phyloP scores from a whole-genome alignment of 1,140 invertebrate species.

The Trypoxylus dichotomus region DNA sequence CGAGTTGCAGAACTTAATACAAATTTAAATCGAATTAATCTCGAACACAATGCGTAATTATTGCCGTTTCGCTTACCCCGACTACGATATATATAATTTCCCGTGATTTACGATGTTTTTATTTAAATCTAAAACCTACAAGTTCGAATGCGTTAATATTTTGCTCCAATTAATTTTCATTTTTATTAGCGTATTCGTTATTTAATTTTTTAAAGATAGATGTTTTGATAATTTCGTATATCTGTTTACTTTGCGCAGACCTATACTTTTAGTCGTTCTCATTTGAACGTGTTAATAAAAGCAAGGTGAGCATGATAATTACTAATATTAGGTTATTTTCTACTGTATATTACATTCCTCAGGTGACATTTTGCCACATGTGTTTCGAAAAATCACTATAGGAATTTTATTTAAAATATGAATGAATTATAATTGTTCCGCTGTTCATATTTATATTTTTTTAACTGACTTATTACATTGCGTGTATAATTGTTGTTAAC shows the following conservation, averaged over 20 bases:
- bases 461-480: too few relatives aligned
- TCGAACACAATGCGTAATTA: constrained; percentile 11
- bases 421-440: not conserved
- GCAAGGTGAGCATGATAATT: constrained; percentile 10
- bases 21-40: not conserved
- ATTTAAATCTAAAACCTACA: constrained; percentile 9
- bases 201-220: not conserved
- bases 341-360: not conserved
- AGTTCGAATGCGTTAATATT: not conserved
- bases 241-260: not conserved
- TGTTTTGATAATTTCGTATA: not conserved
- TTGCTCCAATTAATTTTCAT: constrained; percentile 7
- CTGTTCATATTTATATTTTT: too few relatives aligned
- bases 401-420: not conserved
- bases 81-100: not conserved
- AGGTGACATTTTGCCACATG: not conserved
- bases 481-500: too few relatives aligned
- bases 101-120: not conserved
- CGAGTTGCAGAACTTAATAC: not conserved
- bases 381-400: not conserved
- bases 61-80: not conserved
- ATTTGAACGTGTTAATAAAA: not conserved
- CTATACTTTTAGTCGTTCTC: not conserved
- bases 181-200: not conserved
- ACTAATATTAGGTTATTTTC: not conserved